Evolutionary conservation across 2,888 invertebrate species (phyloP).

Genomic region (Bibio marci): DNA sequence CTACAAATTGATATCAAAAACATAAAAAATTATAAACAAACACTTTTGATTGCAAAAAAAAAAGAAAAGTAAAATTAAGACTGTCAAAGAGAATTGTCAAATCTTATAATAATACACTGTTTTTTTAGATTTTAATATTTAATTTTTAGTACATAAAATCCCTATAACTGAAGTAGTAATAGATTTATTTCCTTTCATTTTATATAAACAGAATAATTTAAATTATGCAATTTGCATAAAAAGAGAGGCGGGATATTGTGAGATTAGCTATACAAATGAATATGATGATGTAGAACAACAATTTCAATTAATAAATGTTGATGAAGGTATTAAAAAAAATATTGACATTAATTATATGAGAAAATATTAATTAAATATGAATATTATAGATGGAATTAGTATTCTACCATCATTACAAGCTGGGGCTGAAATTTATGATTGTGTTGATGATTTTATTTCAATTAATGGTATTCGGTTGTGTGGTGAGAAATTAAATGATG

Average conservation of each 20-base stretch:
- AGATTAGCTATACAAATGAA: conserved; percentile 39
- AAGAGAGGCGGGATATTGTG: conserved; percentile 42
- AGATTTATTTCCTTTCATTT: too few species aligned
- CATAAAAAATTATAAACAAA: too few species aligned
- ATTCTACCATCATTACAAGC: conserved; percentile 50
- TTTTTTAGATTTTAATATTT: too few species aligned
- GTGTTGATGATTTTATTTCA: conserved; percentile 56
- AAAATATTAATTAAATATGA: too few species aligned
- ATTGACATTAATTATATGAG: too few species aligned
- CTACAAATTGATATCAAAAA: too few species aligned
- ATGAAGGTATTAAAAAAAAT: conserved; percentile 36
- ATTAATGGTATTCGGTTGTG: conserved; percentile 53
- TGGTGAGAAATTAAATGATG: conserved; percentile 58
- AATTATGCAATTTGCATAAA: conserved; percentile 60
- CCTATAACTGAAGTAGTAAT: too few species aligned
- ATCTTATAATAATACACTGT: too few species aligned
- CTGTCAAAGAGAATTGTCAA: too few species aligned
- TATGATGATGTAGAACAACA: conserved; percentile 33
- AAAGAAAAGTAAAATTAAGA: too few species aligned
- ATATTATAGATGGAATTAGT: conserved; percentile 38
- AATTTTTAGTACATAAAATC: too few species aligned
- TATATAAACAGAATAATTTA: conserved; percentile 52
- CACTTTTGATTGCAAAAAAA: too few species aligned
- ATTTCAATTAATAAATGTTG: conserved; percentile 51
- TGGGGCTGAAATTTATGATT: conserved; percentile 56